Conservation (phyloP, 1,140 invertebrate genomes). For the Pollicipes pollicipes region DNA sequence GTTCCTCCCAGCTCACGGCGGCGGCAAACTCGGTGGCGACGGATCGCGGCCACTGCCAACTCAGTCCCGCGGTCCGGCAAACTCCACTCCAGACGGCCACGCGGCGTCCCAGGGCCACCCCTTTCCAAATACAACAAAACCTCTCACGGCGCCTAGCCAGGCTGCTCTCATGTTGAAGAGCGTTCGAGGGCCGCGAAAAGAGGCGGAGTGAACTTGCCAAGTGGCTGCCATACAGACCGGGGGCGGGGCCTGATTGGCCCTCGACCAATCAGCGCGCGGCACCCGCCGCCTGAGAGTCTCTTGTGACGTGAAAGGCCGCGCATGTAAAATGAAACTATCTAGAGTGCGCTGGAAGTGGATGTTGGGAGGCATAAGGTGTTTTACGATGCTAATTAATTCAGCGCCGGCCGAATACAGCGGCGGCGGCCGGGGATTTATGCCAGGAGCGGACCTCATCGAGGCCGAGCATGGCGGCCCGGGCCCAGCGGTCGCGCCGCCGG, state of each 20-base stretch:
- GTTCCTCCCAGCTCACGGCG: no score
- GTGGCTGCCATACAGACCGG: neutral
- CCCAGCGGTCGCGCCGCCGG: no score
- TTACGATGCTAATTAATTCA: neutral
- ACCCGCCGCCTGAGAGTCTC: neutral
- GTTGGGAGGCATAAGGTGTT: neutral
- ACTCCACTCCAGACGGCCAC: neutral
- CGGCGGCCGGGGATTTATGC: neutral
- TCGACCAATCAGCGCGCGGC: neutral
- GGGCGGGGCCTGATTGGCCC: neutral
- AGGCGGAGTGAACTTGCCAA: neutral
- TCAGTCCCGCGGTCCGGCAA: no score
- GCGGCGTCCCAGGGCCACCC: neutral
- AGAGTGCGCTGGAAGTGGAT: neutral
- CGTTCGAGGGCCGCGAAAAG: neutral
- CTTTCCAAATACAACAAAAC: neutral
- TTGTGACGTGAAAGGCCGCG: neutral
- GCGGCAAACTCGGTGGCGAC: no score
- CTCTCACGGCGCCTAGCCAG: neutral
- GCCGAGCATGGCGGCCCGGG: no score
- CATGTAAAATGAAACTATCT: neutral
- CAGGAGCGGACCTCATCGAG: no score
- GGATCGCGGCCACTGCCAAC: no score
- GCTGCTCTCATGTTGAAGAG: neutral
- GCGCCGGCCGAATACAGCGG: neutral